Conservation (phyloP, 53 echinoderm and acorn worm species). For the Luidia sarsii region DNA sequence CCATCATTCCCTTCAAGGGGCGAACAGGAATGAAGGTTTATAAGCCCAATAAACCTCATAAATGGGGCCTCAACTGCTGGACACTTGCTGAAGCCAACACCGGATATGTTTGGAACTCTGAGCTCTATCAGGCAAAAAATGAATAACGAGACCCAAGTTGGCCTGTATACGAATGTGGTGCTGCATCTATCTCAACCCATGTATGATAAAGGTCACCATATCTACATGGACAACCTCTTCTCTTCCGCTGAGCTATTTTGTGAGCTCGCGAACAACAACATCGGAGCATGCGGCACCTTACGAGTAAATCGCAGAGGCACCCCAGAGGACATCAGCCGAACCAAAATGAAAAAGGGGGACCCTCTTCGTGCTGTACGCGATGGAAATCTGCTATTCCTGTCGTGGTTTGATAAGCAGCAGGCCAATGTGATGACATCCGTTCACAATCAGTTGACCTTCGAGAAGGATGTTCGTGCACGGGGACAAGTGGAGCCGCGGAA, state of each 20-base stretch:
- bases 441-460: neutral
- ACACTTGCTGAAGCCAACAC: neutral
- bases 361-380: neutral
- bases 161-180: neutral
- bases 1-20: conserved; percentile 6
- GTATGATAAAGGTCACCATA: neutral
- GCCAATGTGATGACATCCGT: neutral
- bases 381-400: neutral
- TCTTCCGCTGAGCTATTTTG: neutral
- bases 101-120: conserved; percentile 2
- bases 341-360: neutral
- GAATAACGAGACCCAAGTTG: neutral
- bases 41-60: conserved; percentile 33
- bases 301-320: neutral
- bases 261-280: neutral
- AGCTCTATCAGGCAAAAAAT: neutral
- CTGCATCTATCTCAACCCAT: neutral
- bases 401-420: no score
- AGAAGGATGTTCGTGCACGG: neutral
- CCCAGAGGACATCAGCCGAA: neutral
- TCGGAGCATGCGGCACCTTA: neutral
- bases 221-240: no score
- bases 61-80: conserved; percentile 26
- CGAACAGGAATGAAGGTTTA: no score
- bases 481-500: neutral